A percentile compares a stretch with the other conserved stretches of the same genome.
Conservation (phyloP, 2,797 vertebrate genomes). For the Bovichtus variegatus region DNA sequence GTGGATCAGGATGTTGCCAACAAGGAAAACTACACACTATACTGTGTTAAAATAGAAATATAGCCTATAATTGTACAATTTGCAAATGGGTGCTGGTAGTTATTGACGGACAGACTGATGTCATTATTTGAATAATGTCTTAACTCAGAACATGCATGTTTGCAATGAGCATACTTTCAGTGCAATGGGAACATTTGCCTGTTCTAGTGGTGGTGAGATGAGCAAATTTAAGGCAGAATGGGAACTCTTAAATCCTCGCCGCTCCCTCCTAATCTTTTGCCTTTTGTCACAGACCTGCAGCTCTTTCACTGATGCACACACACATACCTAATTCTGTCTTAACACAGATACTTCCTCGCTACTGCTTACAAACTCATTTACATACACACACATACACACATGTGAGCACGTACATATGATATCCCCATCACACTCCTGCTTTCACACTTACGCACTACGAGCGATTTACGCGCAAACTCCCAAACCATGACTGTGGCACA, state of each 20-base stretch:
- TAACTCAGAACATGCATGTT: conserved; percentile 7
- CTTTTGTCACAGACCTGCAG: conserved; percentile 71
- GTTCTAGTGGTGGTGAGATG: conserved; percentile 43
- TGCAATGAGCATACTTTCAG: conserved; percentile 28
- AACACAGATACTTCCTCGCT: conserved; percentile 53
- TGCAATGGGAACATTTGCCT: conserved; percentile 30
- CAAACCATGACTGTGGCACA: conserved; percentile 5
- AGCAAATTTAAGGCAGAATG: conserved; percentile 51
- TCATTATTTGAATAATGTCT: conserved; percentile 15
- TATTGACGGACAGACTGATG: background rate
- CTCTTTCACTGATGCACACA: conserved; percentile 30
- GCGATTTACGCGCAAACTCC: conserved; percentile 37
- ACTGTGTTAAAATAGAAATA: conserved; percentile 12
- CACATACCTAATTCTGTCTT: conserved; percentile 51
- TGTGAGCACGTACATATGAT: conserved; percentile 47
- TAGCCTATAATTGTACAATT: background rate
- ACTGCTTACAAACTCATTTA: conserved; percentile 54
- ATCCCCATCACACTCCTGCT: conserved; percentile 31
- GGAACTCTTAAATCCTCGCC: conserved; percentile 65
- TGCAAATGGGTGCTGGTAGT: conserved; percentile 3
- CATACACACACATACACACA: conserved; percentile 58
- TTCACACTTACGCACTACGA: background rate
- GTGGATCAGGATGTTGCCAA: background rate
- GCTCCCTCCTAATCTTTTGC: conserved; percentile 66
- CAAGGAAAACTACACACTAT: conserved; percentile 2